A percentile compares a stretch with the other conserved stretches of the same genome.
phyloP scores from a whole-genome alignment of 2,888 invertebrate species.

The Heteromyza rotundicornis region DNA sequence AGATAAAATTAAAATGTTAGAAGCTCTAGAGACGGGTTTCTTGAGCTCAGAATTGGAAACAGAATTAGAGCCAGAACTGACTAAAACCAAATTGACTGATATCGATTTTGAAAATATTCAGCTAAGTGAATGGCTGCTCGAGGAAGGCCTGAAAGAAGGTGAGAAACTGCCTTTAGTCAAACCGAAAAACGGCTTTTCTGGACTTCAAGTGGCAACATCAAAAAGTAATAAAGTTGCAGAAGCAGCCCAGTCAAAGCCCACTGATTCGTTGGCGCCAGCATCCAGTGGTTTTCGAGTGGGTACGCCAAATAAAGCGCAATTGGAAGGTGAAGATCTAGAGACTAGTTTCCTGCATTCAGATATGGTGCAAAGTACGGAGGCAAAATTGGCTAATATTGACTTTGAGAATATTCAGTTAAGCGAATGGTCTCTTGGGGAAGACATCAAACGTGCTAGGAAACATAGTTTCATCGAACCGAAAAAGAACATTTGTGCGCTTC shows the following conservation, averaged over 20 bases:
- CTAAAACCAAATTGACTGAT: neutral
- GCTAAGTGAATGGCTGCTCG: conserved; percentile 28
- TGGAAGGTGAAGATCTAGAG: no score
- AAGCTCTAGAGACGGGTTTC: no score
- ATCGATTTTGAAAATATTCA: conserved; percentile 19
- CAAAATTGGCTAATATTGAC: conserved; percentile 9
- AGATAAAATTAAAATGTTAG: no score
- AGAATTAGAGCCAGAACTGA: neutral
- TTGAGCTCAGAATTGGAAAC: neutral
- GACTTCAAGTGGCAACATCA: no score
- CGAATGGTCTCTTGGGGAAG: conserved; percentile 25
- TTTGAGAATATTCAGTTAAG: conserved; percentile 24
- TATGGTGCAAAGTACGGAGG: no score
- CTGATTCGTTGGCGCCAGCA: no score
- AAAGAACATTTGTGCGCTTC: neutral
- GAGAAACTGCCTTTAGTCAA: neutral
- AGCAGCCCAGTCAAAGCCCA: no score
- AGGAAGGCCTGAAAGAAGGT: neutral
- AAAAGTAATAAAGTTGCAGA: no score
- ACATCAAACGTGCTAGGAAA: neutral
- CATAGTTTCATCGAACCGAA: neutral
- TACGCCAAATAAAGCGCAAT: no score
- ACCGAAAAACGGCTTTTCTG: neutral
- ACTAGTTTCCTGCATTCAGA: no score
- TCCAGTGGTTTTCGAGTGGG: no score